Evolutionary conservation across 1,140 invertebrate species (phyloP), one percentile per base, ranked within the genome.

Genomic region (Manduca sexta): DNA sequence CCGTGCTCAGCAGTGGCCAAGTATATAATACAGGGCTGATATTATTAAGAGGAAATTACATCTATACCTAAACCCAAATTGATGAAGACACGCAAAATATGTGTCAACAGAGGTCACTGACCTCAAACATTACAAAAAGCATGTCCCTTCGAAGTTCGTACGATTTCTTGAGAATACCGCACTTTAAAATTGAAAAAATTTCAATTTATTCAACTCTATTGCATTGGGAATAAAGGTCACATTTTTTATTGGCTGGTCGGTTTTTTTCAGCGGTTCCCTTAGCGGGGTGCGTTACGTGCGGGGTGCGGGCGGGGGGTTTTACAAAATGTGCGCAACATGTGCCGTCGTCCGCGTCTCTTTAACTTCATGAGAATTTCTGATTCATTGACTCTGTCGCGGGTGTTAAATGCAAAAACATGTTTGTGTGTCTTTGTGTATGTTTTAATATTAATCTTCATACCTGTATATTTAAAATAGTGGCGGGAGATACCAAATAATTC

Each of bases 341-440:
- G 77, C 57, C 45, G 38, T 26, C 61, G 56, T 49, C 53, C 45
- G 59, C 48, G 60, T 48, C 64, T 68, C 60, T 67, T 17, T 29
- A 49, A 50, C 45, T 59, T 77, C 77, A 79, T 78, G 75, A 80
- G 79, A 80, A 81, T 78, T 74, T 74, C 74, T 80, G 76, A 83
- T 79, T 83, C 79, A 80, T 73, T 69, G 38, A 45, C 43, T 52
- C 37, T 45, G 44, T 12, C 13, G 13, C 13, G n/a, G 5, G n/a
- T 35, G n/a, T 35, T 7, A 31, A 26, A 26, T 26, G 21, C 21
- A 26, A 26, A 26, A 1, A 26, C 21, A 26, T 8, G 21, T 8
- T 26, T 26, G 21, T 26, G 21, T 12, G n/a, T 35, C 13, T 34
- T 35, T 35, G 33, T n/a, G n/a, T 35, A 11, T n/a, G 33, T 35